phyloP scores from a whole-genome alignment of 2,888 invertebrate species.

The Harmothoe impar region DNA sequence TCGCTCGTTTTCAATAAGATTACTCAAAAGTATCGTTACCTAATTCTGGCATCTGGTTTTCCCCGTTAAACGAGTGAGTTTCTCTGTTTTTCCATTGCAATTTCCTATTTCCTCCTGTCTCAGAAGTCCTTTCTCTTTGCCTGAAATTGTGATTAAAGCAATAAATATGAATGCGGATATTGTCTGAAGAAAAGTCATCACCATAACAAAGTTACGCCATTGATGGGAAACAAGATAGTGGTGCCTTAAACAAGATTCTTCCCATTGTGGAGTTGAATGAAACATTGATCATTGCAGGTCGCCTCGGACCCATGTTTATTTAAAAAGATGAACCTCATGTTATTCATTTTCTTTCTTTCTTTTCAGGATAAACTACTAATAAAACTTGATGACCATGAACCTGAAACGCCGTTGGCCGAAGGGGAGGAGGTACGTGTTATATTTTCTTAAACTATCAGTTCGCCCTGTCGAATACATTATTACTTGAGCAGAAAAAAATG shows the following conservation, averaged over 20 bases:
- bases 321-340: neutral
- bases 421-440: slow-evolving; percentile 62
- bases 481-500: too few relatives aligned
- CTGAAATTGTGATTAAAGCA: neutral
- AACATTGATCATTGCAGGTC: neutral
- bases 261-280: neutral
- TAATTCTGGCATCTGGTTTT: too few relatives aligned
- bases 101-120: neutral
- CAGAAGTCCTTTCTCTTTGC: neutral
- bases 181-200: neutral
- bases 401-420: slow-evolving; percentile 60
- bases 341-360: slow-evolving; percentile 26
- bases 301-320: neutral
- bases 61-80: too few relatives aligned
- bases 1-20: too few relatives aligned
- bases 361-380: slow-evolving; percentile 63
- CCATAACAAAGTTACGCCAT: slow-evolving; percentile 9
- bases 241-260: neutral
- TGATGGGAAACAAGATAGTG: slow-evolving; percentile 7
- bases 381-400: slow-evolving; percentile 64
- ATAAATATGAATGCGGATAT: slow-evolving; percentile 23
- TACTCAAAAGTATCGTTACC: too few relatives aligned
- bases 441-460: too few relatives aligned
- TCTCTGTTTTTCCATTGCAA: too few relatives aligned
- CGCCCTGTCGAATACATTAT: too few relatives aligned